Evolutionary conservation across 2,113 vertebrate species (phyloP), one percentile per base, ranked within the genome.

Genomic region (Bubo bubo): DNA sequence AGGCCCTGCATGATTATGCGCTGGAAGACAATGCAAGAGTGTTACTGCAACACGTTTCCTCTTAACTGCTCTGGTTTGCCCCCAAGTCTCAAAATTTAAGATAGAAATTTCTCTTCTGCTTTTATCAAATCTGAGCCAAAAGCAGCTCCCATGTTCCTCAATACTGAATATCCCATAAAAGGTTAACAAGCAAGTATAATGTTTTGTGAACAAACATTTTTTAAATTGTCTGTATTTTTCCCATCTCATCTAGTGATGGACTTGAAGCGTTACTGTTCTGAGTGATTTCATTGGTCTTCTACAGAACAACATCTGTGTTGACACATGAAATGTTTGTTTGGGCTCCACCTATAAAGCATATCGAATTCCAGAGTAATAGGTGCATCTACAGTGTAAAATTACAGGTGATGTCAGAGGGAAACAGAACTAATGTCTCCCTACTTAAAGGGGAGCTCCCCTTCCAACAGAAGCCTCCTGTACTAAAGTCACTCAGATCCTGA

Each of bases 291-390:
- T 37, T 88, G 27, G 41, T 95, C 30, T 53, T 58, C 43, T 3
- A 79, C 34, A 79, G 10, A 47, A 68, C 26, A 91, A 68, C 39
- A 72, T 56, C 39, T 52, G 24, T 75, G 90, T 91, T 91, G 87
- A 82, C 43, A 75, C 1, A 6, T 0, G 1, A 94, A 55, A 74
- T 83, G 63, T 90, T 95, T 94, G 63, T 81, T 93, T 88, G 88
- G 81, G 58, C 85, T 97, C 92, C 95, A 53, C 96, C 97, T 92
- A 58, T 15, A 77, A 90, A 88, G 52, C 28, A 18, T 49, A 87
- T 59, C 0, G 0, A 94, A 96, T 97, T 94, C 95, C 94, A 94
- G 63, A 77, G 67, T 82, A 97, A 97, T 90, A 76, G 2, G 64
- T 37, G 1, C 63, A 91, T 71, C 84, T 82, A 82, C 28, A 59